Conservation (phyloP, 2,797 vertebrate genomes). For the Acrossocheilus fasciatus region DNA sequence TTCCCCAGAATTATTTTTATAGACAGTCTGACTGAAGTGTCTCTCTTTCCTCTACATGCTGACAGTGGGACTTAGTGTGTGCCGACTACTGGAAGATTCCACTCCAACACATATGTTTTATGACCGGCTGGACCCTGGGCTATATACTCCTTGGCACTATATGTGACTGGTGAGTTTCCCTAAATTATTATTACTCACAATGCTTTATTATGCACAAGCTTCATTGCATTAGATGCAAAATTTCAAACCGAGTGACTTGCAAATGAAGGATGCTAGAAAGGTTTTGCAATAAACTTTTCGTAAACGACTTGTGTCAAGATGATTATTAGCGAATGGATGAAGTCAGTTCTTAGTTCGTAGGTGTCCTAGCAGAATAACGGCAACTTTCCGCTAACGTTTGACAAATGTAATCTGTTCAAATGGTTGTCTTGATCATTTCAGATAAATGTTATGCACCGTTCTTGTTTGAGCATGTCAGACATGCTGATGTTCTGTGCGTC, state of each 20-base stretch:
- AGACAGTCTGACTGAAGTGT: constrained; percentile 31
- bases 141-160: constrained; percentile 81
- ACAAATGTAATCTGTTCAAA: not conserved
- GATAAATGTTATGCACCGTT: too few species aligned
- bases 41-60: constrained; percentile 4
- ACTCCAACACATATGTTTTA: constrained; percentile 84
- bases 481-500: not conserved
- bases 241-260: not conserved
- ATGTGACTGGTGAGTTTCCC: constrained; percentile 83
- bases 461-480: not conserved
- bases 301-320: too few species aligned
- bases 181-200: not conserved
- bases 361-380: not conserved
- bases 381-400: not conserved
- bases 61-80: constrained; percentile 89
- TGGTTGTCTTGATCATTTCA: not conserved
- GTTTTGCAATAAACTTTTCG: not conserved
- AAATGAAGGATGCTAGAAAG: not conserved
- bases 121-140: constrained; percentile 86
- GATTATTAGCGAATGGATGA: not conserved
- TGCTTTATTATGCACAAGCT: not conserved
- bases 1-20: not conserved
- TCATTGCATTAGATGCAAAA: not conserved
- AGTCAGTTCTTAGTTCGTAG: not conserved
- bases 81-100: constrained; percentile 86